Base-by-base conservation (phyloP, 2,113 vertebrate species). In the Turdus rufiventris region DNA sequence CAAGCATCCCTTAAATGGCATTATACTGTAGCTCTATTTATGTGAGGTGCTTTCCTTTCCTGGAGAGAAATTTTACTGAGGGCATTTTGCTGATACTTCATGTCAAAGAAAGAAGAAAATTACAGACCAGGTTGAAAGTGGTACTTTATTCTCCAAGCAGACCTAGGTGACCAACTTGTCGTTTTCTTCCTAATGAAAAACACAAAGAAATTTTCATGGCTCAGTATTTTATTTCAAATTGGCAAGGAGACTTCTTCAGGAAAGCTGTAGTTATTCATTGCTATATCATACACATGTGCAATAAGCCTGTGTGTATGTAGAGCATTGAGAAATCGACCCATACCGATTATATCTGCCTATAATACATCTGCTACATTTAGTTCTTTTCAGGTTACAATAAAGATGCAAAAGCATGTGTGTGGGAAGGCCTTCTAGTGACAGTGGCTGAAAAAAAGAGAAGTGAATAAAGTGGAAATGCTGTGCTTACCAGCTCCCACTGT, bases 401-500 rank as follows among this genome's bases (percentile, higher is more conserved):
- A 73, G 77, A 78, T 94, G 74, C 80, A 95, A 94, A 93, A 79
- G 45, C 0, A 1, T 51, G 79, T 76, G 80, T 58, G 78, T 28
- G 85, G 63, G 68, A 94, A 93, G 80, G 81, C 36, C 83, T 95
- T 93, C 67, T 82, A 75, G 53, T 89, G 67, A 42, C 54, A 77
- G 89, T 88, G 71, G 81, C 20, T 92, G 51, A 87, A 94, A 94
- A 96, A 96, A 94, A 85, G 79, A 90, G 72, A 97, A 93, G 76
- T 85, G 97, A 96, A 94, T 94, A 92, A 97, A 97, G 85, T 96
- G 71, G 88, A 96, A 97, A 96, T 91, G 73, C 81, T 97, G 88
- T 95, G 94, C 96, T 97, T 97, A 96, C 96, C 76, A 93, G 82
- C 92, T 98, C 95, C 94, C 82, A 96, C 78, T 94, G 96, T 92